Evolutionary conservation across 2,113 vertebrate species (phyloP).

Genomic region (Pteropus alecto): DNA sequence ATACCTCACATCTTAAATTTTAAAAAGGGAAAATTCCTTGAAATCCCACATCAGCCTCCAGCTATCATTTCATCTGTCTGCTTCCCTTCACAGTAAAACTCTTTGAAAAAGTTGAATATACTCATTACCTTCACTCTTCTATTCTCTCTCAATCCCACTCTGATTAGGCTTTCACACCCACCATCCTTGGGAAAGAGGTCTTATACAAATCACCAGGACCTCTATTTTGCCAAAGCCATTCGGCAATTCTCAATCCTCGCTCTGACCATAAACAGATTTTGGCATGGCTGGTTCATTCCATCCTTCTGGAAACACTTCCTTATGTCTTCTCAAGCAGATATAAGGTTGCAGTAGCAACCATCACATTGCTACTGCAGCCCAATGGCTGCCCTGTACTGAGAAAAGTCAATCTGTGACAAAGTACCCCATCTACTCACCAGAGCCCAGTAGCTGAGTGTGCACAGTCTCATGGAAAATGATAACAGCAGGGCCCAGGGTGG

Average conservation of each 20-base stretch:
- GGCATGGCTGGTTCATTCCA: not conserved
- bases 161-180: not conserved
- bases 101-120: not conserved
- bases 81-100: not conserved
- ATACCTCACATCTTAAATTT: not conserved
- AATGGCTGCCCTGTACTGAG: not conserved
- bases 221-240: not conserved
- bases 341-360: not conserved
- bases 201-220: not conserved
- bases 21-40: not conserved
- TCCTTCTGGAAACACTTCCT: not conserved
- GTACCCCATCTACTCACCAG: conserved; percentile 86
- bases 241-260: not conserved
- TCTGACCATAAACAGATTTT: not conserved
- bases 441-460: conserved; percentile 96
- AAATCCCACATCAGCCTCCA: not conserved
- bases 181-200: not conserved
- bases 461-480: conserved; percentile 99
- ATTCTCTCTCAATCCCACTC: not conserved
- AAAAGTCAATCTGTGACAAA: not conserved
- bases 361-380: not conserved
- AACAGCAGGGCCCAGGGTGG: conserved; percentile 95
- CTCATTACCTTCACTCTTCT: not conserved
- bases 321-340: not conserved
- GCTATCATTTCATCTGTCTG: not conserved